Conservation (phyloP, 2,113 vertebrate genomes). For the Psophia crepitans region DNA sequence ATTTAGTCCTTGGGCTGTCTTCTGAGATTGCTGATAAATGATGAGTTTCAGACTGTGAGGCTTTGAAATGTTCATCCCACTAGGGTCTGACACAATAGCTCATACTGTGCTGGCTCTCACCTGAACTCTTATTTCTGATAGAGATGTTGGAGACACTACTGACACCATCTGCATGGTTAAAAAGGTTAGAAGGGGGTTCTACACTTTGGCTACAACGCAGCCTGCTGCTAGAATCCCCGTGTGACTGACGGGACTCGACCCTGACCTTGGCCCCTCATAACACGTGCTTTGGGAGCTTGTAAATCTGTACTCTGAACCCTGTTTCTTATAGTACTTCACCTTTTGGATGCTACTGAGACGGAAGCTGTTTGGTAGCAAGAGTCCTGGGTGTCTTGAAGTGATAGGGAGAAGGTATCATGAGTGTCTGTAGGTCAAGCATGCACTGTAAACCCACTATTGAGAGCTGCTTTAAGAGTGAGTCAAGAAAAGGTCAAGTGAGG, state of each 20-base stretch:
- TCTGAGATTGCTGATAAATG: not conserved
- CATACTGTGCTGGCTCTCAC: not conserved
- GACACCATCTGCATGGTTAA: not conserved
- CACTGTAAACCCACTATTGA: conserved; percentile 13
- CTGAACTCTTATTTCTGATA: not conserved
- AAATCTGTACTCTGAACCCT: not conserved
- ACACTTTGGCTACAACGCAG: not conserved
- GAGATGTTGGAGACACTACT: not conserved
- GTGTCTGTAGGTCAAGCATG: conserved; percentile 53
- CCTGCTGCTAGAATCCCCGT: conserved; percentile 22
- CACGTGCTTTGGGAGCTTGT: not conserved
- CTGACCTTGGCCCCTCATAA: conserved; percentile 27
- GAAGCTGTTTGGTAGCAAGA: conserved; percentile 49
- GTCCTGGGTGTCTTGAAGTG: conserved; percentile 60
- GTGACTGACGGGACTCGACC: not conserved
- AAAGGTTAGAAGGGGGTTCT: not conserved
- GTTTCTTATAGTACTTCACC: conserved; percentile 37
- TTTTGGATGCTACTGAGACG: conserved; percentile 55
- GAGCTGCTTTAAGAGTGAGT: conserved; percentile 11
- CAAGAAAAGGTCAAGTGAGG: conserved; percentile 41
- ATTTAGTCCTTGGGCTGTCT: not conserved
- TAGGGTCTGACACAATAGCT: not conserved
- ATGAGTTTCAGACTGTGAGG: not conserved
- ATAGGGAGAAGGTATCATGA: conserved; percentile 38
- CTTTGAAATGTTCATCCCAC: not conserved